Percentiles rank a stretch among this genome's conserved stretches.
phyloP scores from a whole-genome alignment of 2,113 vertebrate species.

The Rostratula benghalensis region DNA sequence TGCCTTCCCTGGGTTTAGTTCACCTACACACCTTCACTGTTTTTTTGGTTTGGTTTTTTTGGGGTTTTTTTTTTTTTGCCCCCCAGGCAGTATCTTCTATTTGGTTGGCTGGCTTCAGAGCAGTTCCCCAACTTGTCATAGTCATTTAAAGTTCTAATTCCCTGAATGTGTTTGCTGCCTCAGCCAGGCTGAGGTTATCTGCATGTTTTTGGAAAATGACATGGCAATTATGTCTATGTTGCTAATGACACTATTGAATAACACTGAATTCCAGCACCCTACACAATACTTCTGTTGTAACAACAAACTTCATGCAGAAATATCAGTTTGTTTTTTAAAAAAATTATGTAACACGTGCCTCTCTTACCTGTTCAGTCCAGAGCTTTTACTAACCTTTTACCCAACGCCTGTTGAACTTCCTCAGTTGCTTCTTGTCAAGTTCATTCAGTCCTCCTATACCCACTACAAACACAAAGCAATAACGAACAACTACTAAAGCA shows the following conservation, averaged over 20 bases:
- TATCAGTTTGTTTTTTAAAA: not conserved
- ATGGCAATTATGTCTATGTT: too few relatives aligned
- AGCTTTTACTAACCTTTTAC: not conserved
- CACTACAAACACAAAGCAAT: not conserved
- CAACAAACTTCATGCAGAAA: not conserved
- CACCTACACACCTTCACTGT: not conserved
- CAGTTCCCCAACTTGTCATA: not conserved
- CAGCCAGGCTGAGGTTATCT: not conserved
- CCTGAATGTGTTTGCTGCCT: accelerated
- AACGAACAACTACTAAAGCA: not conserved
- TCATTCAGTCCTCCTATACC: not conserved
- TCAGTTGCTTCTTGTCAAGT: not conserved
- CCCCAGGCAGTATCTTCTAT: not conserved
- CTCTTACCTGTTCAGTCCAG: not conserved
- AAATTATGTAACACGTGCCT: not conserved
- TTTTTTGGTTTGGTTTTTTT: too few relatives aligned
- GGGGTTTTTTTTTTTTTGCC: not conserved
- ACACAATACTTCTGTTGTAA: not conserved
- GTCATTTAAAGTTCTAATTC: not conserved
- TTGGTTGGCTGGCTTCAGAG: not conserved
- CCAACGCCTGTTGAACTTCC: not conserved
- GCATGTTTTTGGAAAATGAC: too few relatives aligned
- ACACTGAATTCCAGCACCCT: not conserved
- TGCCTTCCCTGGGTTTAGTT: not conserved
- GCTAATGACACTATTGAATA: not conserved